A percentile compares a stretch with the other conserved stretches of the same genome.
phyloP scores from a whole-genome alignment of 2,113 vertebrate genomes.

The Oncorhynchus mykiss region DNA sequence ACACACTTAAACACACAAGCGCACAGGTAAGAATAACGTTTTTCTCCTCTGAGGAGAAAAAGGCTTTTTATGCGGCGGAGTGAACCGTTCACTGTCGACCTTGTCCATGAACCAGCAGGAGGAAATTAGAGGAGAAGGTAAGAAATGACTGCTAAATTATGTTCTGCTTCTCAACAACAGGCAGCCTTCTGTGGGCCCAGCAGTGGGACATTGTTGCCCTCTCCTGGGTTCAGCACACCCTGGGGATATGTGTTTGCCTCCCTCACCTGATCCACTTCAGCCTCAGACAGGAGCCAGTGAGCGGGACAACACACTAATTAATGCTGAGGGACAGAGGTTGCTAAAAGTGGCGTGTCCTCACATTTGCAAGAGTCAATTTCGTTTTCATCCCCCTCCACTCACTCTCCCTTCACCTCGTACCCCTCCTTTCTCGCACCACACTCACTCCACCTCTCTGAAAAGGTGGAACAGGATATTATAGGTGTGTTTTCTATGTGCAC shows the following conservation, averaged over 20 bases:
- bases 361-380: slow-evolving; percentile 51
- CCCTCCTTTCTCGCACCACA: slow-evolving; percentile 28
- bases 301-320: slow-evolving; percentile 73
- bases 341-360: slow-evolving; percentile 70
- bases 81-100: slow-evolving; percentile 59
- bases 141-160: slow-evolving; percentile 73
- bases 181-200: slow-evolving; percentile 60
- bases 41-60: slow-evolving; percentile 40
- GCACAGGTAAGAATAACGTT: slow-evolving; percentile 24
- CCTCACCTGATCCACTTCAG: slow-evolving; percentile 60
- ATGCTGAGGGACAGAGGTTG: slow-evolving; percentile 58
- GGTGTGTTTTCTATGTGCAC: slow-evolving; percentile 53
- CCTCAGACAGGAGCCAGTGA: slow-evolving; percentile 57
- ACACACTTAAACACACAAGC: slow-evolving; percentile 2
- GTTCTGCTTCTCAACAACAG: slow-evolving; percentile 57
- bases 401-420: slow-evolving; percentile 9
- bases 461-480: slow-evolving; percentile 71
- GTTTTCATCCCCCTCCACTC: slow-evolving; percentile 4
- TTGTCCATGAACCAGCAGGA: slow-evolving; percentile 49
- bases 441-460: slow-evolving; percentile 29
- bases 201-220: slow-evolving; percentile 64
- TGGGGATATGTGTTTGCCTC: slow-evolving; percentile 64
- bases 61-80: slow-evolving; percentile 45
- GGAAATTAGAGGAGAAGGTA: slow-evolving; percentile 77
- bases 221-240: slow-evolving; percentile 54